phyloP scores from a whole-genome alignment of 2,888 invertebrate species.

The Hartigia nigra region DNA sequence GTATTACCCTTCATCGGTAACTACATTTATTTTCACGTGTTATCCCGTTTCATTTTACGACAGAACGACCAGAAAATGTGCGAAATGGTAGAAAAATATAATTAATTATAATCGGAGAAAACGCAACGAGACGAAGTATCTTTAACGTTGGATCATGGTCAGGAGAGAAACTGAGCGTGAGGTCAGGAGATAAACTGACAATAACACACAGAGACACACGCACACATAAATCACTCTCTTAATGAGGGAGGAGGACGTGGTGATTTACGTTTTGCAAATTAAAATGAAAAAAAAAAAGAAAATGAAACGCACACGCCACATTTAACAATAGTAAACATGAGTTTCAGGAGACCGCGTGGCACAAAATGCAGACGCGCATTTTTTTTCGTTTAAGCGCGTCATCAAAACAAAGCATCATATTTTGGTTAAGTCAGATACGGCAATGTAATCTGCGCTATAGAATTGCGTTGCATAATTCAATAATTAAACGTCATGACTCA shows the following conservation, averaged over 20 bases:
- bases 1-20: not conserved
- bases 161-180: too few relatives aligned
- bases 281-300: constrained; percentile 3
- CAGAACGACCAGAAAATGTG: not conserved
- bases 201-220: constrained; percentile 43
- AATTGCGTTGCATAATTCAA: not conserved
- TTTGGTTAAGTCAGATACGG: not conserved
- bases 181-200: constrained; percentile 56
- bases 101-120: constrained; percentile 8
- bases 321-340: not conserved
- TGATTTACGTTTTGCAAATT: not conserved
- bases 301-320: constrained; percentile 14
- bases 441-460: not conserved
- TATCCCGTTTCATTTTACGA: not conserved
- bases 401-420: not conserved
- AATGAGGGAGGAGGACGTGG: not conserved
- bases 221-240: constrained; percentile 9
- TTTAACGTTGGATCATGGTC: constrained; percentile 16
- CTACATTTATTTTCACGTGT: not conserved
- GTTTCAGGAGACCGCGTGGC: not conserved
- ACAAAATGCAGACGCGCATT: not conserved
- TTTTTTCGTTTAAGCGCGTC: not conserved
- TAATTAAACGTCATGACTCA: not conserved
- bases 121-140: constrained; percentile 20
- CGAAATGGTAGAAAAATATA: not conserved